A percentile compares a stretch with the other conserved stretches of the same genome.
These are phyloP conservation scores for Chaenocephalus aceratus DNA, from an alignment of 2,113 vertebrate species.

Conservation along the genomic window DNA sequence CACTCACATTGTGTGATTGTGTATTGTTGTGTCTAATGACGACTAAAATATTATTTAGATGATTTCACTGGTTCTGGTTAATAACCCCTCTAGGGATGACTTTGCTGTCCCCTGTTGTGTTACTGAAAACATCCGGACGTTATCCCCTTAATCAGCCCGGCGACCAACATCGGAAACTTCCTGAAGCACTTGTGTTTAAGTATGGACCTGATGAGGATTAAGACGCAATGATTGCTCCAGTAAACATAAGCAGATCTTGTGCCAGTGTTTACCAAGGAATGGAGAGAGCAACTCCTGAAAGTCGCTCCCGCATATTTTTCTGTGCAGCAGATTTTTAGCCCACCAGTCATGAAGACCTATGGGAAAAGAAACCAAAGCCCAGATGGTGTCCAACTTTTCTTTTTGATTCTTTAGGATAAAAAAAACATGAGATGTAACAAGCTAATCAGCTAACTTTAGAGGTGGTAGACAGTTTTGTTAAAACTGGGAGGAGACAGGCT, in stretches of 20 bases:
- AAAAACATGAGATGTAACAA: not conserved
- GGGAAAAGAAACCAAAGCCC: conserved; percentile 6
- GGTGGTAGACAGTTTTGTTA: not conserved
- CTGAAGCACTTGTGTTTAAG: conserved; percentile 29
- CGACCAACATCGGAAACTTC: conserved; percentile 43
- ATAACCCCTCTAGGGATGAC: conserved; percentile 21
- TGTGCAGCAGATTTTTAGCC: not conserved
- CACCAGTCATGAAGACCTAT: conserved; percentile 1
- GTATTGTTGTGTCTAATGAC: not conserved
- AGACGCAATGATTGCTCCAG: conserved; percentile 37
- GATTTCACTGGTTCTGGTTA: conserved; percentile 22
- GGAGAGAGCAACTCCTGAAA: not conserved
- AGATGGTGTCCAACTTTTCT: not conserved
- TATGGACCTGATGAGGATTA: conserved; percentile 48
- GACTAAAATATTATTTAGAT: conserved; percentile 8
- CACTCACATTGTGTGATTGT: conserved; percentile 19
- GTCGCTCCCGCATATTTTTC: conserved; percentile 30
- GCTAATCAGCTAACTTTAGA: not conserved
- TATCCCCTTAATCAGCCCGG: conserved; percentile 40
- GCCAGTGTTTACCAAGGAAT: conserved; percentile 28
- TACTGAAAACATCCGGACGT: conserved; percentile 49
- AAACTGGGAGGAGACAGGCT: not conserved
- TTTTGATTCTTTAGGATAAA: not conserved
- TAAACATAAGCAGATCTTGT: conserved; percentile 42
- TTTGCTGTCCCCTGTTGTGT: conserved; percentile 34